A percentile compares a stretch with the other conserved stretches of the same genome.
These are phyloP conservation scores for Bungarus multicinctus DNA, from an alignment of 2,113 vertebrate species.

Conservation along the genomic window DNA sequence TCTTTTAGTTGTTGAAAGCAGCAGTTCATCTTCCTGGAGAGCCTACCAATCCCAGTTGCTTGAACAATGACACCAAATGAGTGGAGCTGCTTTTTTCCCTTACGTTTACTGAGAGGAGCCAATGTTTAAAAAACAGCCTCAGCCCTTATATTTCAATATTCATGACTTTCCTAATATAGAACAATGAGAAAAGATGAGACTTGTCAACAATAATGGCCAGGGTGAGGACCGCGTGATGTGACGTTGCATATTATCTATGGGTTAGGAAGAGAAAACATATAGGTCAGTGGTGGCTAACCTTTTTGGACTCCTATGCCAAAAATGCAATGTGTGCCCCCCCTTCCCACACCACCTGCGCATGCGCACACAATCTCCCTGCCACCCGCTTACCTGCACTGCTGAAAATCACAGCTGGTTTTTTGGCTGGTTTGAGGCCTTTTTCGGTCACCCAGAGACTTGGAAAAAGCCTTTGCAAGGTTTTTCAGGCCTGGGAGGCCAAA, in stretches of 20 bases:
- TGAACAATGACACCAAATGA: background rate
- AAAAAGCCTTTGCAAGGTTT: too few species aligned
- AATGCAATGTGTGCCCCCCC: too few species aligned
- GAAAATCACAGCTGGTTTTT: too few species aligned
- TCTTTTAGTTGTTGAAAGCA: background rate
- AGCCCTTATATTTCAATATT: background rate
- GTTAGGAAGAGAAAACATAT: background rate
- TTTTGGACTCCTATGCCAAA: too few species aligned
- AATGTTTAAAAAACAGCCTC: background rate
- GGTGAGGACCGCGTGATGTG: background rate
- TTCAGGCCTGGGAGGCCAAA: too few species aligned
- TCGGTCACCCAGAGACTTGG: too few species aligned
- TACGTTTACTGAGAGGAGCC: background rate
- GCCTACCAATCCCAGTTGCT: background rate
- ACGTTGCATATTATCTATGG: background rate
- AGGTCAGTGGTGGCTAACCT: background rate
- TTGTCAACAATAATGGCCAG: background rate
- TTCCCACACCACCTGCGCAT: too few species aligned
- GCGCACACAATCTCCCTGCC: too few species aligned
- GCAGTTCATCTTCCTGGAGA: background rate
- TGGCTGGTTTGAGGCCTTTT: too few species aligned
- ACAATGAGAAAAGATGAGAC: background rate
- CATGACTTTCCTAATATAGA: background rate
- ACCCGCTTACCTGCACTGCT: too few species aligned
- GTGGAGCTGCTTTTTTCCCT: background rate